phyloP scores from a whole-genome alignment of 53 echinoderm and acorn worm species.

The Astropecten irregularis region DNA sequence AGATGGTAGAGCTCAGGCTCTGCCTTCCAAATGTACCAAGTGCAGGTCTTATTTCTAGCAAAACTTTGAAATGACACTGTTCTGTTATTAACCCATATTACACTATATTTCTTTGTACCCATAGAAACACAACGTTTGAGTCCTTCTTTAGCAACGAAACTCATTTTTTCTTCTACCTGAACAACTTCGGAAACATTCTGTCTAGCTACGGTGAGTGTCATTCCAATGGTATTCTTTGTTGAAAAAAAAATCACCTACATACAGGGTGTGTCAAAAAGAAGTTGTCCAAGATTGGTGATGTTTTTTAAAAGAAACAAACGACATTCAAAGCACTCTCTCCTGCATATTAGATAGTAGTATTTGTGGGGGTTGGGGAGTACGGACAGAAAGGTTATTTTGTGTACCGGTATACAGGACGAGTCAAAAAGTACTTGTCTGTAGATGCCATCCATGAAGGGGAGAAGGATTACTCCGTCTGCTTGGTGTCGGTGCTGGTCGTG shows the following conservation, averaged over 20 bases:
- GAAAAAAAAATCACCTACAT: no score
- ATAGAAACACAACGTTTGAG: constrained; percentile 79
- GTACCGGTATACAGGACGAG: background rate
- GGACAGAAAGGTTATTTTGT: background rate
- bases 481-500: no score
- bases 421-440: background rate
- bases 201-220: constrained; percentile 88
- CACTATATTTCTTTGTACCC: background rate
- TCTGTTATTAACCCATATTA: background rate
- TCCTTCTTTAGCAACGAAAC: constrained; percentile 79
- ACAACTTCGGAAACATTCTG: constrained; percentile 92
- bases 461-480: no score
- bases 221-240: background rate
- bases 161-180: constrained; percentile 81
- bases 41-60: background rate
- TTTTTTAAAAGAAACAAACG: no score
- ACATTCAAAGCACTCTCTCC: no score
- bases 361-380: no score
- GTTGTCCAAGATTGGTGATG: no score
- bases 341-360: no score
- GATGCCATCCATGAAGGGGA: background rate
- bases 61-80: background rate
- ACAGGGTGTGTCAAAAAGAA: no score
- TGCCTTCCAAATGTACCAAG: no score
- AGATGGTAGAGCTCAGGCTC: no score